Conservation (phyloP, 2,888 invertebrate species). For the Cephalotes varians region DNA sequence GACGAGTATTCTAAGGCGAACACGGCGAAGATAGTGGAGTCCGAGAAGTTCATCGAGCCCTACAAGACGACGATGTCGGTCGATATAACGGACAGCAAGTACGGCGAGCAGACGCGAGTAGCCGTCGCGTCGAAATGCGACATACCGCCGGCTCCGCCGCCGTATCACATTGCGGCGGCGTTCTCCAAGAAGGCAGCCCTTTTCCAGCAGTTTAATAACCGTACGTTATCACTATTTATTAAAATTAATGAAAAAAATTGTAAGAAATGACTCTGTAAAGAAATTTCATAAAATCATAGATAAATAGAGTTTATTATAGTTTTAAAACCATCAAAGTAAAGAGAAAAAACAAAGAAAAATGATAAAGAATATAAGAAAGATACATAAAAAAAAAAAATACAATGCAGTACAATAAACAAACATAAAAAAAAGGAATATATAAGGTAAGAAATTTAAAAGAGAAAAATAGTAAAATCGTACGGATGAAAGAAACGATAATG, state of each 20-base stretch:
- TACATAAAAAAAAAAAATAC: not conserved
- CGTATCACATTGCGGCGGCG: conserved; percentile 94
- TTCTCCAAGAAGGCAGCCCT: conserved; percentile 91
- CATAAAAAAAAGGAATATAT: not conserved
- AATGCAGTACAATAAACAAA: not conserved
- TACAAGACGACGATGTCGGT: conserved; percentile 71
- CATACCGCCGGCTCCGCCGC: conserved; percentile 88
- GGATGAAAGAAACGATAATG: not conserved
- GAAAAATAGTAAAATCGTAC: not conserved
- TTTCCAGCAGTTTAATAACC: conserved; percentile 81
- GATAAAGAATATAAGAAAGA: not conserved
- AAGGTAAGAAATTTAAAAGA: not conserved
- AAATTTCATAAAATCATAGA: not conserved
- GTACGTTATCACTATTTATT: conserved; percentile 58
- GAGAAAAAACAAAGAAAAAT: not conserved
- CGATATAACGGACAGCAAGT: conserved; percentile 67
- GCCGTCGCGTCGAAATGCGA: conserved; percentile 74
- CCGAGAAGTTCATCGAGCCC: conserved; percentile 81
- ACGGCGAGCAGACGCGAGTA: conserved; percentile 72
- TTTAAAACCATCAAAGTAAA: not conserved
- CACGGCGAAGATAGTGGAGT: conserved; percentile 83
- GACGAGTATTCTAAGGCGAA: conserved; percentile 83
- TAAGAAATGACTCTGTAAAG: too few relatives aligned
- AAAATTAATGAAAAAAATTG: not conserved
- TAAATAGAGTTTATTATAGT: not conserved